phyloP scores from a whole-genome alignment of 2,113 vertebrate species.

The Anoura caudifer region DNA sequence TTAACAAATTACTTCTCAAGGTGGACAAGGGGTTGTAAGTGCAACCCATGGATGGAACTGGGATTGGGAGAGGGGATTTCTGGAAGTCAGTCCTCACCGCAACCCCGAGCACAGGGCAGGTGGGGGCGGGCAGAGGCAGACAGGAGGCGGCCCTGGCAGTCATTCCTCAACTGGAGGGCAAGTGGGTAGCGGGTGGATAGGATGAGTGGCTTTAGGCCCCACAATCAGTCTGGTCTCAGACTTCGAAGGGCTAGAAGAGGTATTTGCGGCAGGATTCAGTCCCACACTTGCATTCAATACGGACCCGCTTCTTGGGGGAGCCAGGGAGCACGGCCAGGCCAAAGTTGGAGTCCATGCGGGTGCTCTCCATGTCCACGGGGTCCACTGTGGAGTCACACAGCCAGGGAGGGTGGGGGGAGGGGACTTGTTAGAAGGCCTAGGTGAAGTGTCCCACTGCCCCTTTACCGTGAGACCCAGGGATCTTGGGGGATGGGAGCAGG shows the following conservation, averaged over 20 bases:
- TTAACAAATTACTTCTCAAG: constrained; percentile 15
- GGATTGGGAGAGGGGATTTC: constrained; percentile 28
- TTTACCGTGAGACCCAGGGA: constrained; percentile 24
- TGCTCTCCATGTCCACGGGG: constrained; percentile 90
- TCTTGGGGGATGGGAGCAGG: not conserved
- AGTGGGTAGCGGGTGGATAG: not conserved
- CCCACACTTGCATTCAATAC: constrained; percentile 92
- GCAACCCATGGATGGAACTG: constrained; percentile 27
- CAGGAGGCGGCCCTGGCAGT: constrained; percentile 37
- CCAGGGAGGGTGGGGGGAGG: not conserved
- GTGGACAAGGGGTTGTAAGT: constrained; percentile 59
- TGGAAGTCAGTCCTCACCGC: constrained; percentile 23
- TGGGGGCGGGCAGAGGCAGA: constrained; percentile 1
- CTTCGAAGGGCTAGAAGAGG: constrained; percentile 83
- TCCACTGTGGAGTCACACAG: constrained; percentile 83
- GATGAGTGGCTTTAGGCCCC: constrained; percentile 16
- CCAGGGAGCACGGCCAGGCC: constrained; percentile 82
- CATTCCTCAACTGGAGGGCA: constrained; percentile 52
- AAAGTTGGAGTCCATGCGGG: constrained; percentile 92
- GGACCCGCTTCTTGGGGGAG: constrained; percentile 88
- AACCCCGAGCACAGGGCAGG: not conserved
- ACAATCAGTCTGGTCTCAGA: constrained; percentile 45
- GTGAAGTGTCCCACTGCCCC: constrained; percentile 25
- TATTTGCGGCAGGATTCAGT: constrained; percentile 89
- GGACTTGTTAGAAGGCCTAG: constrained; percentile 54